Conservation (phyloP, 2,888 invertebrate species). For the Macaria liturata region DNA sequence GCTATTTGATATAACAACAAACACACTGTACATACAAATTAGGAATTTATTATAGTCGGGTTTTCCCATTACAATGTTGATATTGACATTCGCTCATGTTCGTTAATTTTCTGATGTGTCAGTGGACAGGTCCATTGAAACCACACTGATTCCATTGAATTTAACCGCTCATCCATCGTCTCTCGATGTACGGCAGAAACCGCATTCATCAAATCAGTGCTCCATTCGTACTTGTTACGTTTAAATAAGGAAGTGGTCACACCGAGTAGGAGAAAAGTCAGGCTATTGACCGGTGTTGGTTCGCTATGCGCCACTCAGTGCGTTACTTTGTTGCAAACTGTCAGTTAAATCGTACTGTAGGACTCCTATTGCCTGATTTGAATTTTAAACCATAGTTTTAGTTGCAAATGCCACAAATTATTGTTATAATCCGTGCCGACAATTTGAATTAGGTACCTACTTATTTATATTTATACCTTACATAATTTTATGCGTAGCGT, state of each 20-base stretch:
- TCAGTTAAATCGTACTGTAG: conserved; percentile 11
- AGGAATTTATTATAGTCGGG: too few relatives aligned
- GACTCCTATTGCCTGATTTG: conserved; percentile 26
- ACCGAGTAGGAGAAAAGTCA: conserved; percentile 18
- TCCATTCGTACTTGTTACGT: conserved; percentile 31
- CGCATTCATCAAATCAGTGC: conserved; percentile 33
- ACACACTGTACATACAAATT: too few relatives aligned
- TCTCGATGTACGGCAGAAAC: conserved; percentile 9
- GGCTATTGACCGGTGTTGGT: conserved; percentile 25
- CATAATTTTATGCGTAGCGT: too few relatives aligned
- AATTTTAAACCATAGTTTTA: conserved; percentile 16
- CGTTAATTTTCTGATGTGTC: too few relatives aligned
- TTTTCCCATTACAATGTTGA: too few relatives aligned
- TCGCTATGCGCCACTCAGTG: conserved; percentile 16
- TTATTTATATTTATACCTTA: too few relatives aligned
- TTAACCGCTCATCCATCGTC: conserved; percentile 2
- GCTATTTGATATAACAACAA: too few relatives aligned
- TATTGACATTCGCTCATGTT: too few relatives aligned
- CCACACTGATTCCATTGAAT: neutral
- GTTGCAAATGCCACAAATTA: neutral
- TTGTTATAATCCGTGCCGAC: too few relatives aligned
- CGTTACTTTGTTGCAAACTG: conserved; percentile 19
- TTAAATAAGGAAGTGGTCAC: conserved; percentile 37
- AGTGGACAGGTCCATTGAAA: too few relatives aligned
- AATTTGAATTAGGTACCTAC: too few relatives aligned